Conservation (phyloP, 2,888 invertebrate species). For the Heliconius cydno region DNA sequence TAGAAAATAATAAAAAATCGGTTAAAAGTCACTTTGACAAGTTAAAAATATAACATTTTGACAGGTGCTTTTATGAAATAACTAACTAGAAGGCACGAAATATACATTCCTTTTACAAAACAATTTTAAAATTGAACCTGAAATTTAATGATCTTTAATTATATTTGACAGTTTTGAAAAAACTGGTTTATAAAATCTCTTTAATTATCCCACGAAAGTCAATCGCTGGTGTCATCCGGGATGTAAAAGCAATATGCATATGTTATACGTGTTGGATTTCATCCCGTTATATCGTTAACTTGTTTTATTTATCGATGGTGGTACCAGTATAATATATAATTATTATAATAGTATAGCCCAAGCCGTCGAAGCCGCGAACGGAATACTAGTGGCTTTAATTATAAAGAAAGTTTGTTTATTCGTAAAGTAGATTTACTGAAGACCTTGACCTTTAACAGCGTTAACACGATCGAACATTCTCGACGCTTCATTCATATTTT, state of each 20-base stretch:
- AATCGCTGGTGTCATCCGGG: conserved; percentile 1
- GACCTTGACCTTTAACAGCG: conserved; percentile 17
- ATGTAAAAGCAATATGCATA: not conserved
- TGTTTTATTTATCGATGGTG: too few relatives aligned
- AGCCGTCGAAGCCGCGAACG: not conserved
- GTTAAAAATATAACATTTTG: not conserved
- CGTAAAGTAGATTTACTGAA: not conserved
- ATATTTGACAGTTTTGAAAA: too few relatives aligned
- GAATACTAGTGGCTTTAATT: not conserved
- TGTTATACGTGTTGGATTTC: not conserved
- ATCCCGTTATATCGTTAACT: not conserved
- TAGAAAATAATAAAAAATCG: not conserved
- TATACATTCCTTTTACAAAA: not conserved
- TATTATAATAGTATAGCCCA: not conserved
- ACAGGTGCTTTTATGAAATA: not conserved
- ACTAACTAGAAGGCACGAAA: not conserved
- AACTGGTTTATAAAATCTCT: not conserved
- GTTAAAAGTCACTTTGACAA: not conserved
- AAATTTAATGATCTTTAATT: too few relatives aligned
- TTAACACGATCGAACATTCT: conserved; percentile 1
- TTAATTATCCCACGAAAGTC: conserved; percentile 8
- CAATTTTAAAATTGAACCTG: not conserved
- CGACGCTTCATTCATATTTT: conserved; percentile 12
- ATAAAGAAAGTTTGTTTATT: not conserved
- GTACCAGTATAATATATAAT: not conserved